Percentiles rank a stretch among this genome's conserved stretches.
Conservation (phyloP, 2,888 invertebrate species). For the Biston stratarius region DNA sequence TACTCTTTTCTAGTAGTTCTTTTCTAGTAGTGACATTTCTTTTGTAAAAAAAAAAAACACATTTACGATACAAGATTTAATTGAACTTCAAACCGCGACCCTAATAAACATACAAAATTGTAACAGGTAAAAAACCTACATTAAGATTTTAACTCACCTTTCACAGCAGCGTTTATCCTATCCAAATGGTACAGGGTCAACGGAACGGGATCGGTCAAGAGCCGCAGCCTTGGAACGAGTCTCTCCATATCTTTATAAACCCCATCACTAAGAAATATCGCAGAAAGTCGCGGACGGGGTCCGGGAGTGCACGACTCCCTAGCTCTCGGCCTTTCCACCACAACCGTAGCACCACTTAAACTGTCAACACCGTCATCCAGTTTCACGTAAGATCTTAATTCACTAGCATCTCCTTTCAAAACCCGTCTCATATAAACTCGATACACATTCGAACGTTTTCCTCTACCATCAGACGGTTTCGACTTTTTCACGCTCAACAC, state of each 20-base stretch:
- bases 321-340: conserved; percentile 70
- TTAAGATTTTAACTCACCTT: conserved; percentile 68
- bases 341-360: conserved; percentile 74
- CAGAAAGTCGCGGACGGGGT: conserved; percentile 79
- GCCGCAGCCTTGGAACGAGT: conserved; percentile 66
- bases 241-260: conserved; percentile 60
- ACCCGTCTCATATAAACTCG: conserved; percentile 78
- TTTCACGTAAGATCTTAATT: conserved; percentile 71
- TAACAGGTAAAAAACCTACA: no score
- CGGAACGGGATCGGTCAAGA: conserved; percentile 82
- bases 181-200: conserved; percentile 84
- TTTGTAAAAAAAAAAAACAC: no score
- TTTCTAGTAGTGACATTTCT: no score
- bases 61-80: no score
- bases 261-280: conserved; percentile 79
- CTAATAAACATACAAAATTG: no score
- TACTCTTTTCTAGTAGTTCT: no score
- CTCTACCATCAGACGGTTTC: conserved; percentile 62
- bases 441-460: conserved; percentile 77
- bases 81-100: no score
- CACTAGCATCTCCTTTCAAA: conserved; percentile 77
- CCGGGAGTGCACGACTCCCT: conserved; percentile 75
- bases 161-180: conserved; percentile 83
- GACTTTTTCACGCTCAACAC: conserved; percentile 79
- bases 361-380: conserved; percentile 65